These are phyloP conservation scores for Apodemia zela DNA, from an alignment of 2,888 invertebrate genomes.

Conservation along the genomic window DNA sequence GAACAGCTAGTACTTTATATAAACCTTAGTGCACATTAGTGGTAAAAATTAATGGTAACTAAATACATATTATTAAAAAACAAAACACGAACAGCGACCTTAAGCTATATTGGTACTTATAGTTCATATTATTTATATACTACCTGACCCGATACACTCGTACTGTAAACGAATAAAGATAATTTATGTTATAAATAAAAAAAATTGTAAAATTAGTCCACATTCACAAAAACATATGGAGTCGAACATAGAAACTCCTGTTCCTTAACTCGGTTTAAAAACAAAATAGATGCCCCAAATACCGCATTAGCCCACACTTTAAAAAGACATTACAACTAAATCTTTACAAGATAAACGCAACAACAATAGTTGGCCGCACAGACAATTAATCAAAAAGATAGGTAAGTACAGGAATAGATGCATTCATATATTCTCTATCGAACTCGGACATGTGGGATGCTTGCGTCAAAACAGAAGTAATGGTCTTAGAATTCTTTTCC, in stretches of 20 bases:
- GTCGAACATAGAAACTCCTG: background rate
- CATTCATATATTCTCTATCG: slow-evolving; percentile 49
- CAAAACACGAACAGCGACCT: too few species aligned
- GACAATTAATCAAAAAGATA: slow-evolving; percentile 67
- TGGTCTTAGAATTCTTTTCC: slow-evolving; percentile 38
- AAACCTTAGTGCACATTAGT: too few species aligned
- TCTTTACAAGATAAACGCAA: slow-evolving; percentile 52
- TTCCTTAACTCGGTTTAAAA: background rate
- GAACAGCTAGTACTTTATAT: too few species aligned
- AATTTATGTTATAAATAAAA: too few species aligned
- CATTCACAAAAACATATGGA: too few species aligned
- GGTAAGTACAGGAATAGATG: slow-evolving; percentile 59
- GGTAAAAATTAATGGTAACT: too few species aligned
- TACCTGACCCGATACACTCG: too few species aligned
- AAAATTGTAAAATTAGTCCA: too few species aligned
- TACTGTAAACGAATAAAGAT: too few species aligned
- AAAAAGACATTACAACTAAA: slow-evolving; percentile 64
- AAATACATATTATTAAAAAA: too few species aligned
- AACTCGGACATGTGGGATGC: slow-evolving; percentile 38
- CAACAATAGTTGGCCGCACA: slow-evolving; percentile 46
- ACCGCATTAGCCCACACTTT: slow-evolving; percentile 41
- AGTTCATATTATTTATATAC: too few species aligned
- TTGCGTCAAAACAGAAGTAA: slow-evolving; percentile 38
- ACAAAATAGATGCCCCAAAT: background rate
- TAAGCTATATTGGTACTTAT: too few species aligned